A percentile compares a stretch with the other conserved stretches of the same genome.
These are phyloP conservation scores for Andrena bicolor DNA, from an alignment of 2,888 invertebrate species.

Conservation along the genomic window DNA sequence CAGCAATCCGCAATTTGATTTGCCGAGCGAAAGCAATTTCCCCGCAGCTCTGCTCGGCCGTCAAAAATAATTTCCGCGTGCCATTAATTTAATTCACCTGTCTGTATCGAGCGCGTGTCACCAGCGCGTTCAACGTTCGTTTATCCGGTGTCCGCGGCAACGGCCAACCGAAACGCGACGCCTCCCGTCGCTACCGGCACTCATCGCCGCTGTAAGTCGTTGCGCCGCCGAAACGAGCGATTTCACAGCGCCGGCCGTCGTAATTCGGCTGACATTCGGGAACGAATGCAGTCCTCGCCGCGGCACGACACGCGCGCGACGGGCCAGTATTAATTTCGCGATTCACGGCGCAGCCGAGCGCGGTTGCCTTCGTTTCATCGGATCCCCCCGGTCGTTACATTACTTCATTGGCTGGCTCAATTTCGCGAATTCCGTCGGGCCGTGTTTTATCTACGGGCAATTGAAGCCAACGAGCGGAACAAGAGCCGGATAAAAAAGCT, in stretches of 20 bases:
- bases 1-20: neutral
- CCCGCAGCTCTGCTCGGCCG: neutral
- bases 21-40: neutral
- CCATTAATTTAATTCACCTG: constrained; percentile 1
- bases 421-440: constrained; percentile 20
- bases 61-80: neutral
- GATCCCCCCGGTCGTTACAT: constrained; percentile 14
- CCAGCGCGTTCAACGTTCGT: neutral
- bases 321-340: constrained; percentile 31
- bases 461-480: constrained; percentile 12
- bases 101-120: neutral
- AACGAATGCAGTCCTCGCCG: constrained; percentile 13
- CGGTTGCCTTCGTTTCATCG: constrained; percentile 24
- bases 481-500: neutral
- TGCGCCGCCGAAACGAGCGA: constrained; percentile 7
- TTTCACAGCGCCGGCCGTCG: constrained; percentile 18
- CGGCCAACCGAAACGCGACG: neutral
- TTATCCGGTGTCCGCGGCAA: neutral
- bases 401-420: constrained; percentile 20
- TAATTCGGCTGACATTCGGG: neutral
- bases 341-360: constrained; percentile 9
- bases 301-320: constrained; percentile 15
- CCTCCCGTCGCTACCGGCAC: neutral
- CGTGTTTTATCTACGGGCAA: constrained; percentile 13
- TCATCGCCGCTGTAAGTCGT: constrained; percentile 15